Conservation (phyloP, 2,797 vertebrate genomes). For the Rachycentron canadum region DNA sequence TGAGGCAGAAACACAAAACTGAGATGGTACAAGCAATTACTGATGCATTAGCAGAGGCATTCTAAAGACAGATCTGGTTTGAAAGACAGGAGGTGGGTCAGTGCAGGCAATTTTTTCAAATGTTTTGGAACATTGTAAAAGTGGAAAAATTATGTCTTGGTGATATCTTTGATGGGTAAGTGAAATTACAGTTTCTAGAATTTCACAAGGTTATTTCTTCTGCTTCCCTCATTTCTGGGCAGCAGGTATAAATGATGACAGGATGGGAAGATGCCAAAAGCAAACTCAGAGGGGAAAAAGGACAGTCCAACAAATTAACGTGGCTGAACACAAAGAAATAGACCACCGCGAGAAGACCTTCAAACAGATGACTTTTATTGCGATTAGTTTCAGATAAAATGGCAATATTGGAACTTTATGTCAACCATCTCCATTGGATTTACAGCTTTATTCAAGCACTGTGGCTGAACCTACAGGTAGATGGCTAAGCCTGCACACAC, state of each 20-base stretch:
- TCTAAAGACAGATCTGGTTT: constrained; percentile 8
- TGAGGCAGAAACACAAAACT: constrained; percentile 15
- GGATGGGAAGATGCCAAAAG: neutral
- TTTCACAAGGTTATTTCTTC: constrained; percentile 6
- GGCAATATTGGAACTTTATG: neutral
- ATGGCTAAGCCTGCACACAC: neutral
- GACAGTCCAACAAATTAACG: neutral
- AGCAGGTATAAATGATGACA: neutral
- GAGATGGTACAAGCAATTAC: constrained; percentile 25
- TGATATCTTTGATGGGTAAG: neutral
- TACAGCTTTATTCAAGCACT: neutral
- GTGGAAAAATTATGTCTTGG: neutral
- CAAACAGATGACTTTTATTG: constrained; percentile 17
- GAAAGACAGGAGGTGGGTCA: neutral
- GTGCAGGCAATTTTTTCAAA: neutral
- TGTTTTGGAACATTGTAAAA: neutral
- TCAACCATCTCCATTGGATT: neutral
- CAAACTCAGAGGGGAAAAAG: neutral
- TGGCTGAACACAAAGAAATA: neutral
- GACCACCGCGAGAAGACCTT: neutral
- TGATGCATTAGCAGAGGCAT: constrained; percentile 28
- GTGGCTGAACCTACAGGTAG: neutral
- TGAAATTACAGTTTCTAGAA: constrained; percentile 7
- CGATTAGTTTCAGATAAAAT: neutral
- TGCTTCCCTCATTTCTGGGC: neutral